A percentile compares a stretch with the other conserved stretches of the same genome.
phyloP scores from a whole-genome alignment of 2,797 vertebrate genomes.

The Amblyraja radiata region DNA sequence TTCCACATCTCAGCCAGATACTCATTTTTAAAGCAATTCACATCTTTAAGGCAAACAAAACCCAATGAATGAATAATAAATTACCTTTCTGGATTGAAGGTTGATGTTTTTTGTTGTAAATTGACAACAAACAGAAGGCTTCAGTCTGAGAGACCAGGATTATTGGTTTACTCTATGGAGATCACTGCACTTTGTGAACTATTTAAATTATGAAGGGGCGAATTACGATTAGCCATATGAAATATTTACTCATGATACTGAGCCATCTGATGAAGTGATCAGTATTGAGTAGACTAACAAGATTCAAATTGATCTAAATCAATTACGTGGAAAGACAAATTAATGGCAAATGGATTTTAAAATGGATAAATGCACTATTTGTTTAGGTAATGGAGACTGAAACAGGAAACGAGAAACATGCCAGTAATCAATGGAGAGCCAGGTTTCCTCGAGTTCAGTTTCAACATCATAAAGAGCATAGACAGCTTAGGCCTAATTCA shows the following conservation, averaged over 20 bases:
- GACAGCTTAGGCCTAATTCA: not conserved
- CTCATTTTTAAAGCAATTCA: not conserved
- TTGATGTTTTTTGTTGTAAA: not conserved
- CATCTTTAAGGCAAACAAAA: not conserved
- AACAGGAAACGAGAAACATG: not conserved
- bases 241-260: not conserved
- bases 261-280: not conserved
- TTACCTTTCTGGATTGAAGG: not conserved
- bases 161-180: not conserved
- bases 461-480: not conserved
- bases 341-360: not conserved
- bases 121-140: not conserved
- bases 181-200: not conserved
- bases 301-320: not conserved
- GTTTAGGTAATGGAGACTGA: not conserved
- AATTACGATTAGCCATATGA: not conserved
- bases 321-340: not conserved
- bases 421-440: not conserved
- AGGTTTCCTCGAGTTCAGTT: not conserved
- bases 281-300: not conserved
- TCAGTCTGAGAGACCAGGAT: not conserved
- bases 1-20: not conserved
- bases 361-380: not conserved
- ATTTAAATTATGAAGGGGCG: not conserved
- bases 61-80: not conserved